These are phyloP conservation scores for Apis dorsata DNA, from an alignment of 1,140 invertebrate genomes.

Conservation along the genomic window DNA sequence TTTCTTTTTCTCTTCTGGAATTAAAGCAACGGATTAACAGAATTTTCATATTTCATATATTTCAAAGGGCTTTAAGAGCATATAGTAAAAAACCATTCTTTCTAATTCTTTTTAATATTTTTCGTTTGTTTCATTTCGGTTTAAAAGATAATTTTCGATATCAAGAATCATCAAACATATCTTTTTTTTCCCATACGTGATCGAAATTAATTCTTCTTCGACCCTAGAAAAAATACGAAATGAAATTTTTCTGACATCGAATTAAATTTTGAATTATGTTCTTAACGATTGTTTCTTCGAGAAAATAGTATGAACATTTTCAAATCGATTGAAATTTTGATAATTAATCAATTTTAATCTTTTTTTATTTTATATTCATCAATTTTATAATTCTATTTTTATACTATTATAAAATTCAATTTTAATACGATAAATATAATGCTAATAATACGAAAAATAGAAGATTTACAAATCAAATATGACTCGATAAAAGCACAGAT, in stretches of 20 bases:
- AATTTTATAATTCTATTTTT: too few species aligned
- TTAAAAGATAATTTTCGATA: neutral
- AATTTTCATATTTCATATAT: neutral
- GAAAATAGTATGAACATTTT: neutral
- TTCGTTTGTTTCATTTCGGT: too few species aligned
- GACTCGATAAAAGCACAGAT: neutral
- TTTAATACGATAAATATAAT: too few species aligned
- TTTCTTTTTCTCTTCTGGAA: fast-evolving
- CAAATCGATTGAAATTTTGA: neutral
- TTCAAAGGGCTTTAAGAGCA: neutral
- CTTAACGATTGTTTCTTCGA: neutral
- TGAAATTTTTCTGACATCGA: neutral
- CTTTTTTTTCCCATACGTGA: neutral
- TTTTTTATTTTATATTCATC: too few species aligned
- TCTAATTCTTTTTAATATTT: neutral
- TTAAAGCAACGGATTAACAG: too few species aligned
- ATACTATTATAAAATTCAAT: too few species aligned
- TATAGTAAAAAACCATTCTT: too few species aligned
- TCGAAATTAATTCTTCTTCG: neutral
- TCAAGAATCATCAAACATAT: neutral
- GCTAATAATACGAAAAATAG: too few species aligned
- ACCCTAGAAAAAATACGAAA: neutral
- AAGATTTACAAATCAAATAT: neutral
- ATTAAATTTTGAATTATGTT: neutral
- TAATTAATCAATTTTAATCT: neutral